Base-by-base conservation (phyloP, 2,888 invertebrate genomes). In the Pseudolycoriella hygida region DNA sequence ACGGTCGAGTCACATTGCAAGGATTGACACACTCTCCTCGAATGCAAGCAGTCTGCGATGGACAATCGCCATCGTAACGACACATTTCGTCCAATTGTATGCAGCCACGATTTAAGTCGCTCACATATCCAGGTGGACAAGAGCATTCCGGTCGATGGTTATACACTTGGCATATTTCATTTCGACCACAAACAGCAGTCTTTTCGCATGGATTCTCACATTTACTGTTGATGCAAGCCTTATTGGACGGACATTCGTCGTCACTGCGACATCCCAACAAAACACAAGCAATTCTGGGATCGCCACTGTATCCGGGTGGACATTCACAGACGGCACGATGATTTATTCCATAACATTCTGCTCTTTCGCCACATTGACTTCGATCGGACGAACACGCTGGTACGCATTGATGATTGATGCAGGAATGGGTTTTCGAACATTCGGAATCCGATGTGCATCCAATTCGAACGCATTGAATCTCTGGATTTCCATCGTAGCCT, bases 281-380 rank as follows among this genome's bases (percentile, higher is more conserved):
- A 12, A 74, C 72, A 57, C 92, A 92, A 6, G 78, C 72, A 12
- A 80, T 67, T 47, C 77, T 74, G 3, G 90, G 85, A 60, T 90
- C 84, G 37, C 90, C 90, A 34, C 75, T 75, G 49, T 77, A 79
- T 20, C 87, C 88, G 34, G 83, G 76, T 44, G 76, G 75, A 63
- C 90, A 92, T 53, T 83, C 80, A 57, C 92, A 92, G 1, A 85
- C 72, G 1, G 86, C 80, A 40, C 80, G 74, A 60, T 92, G 89
- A 54, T 82, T 77, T 38, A 77, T 67, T 12, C 83, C 86, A 49
- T 81, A 76, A 57, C 92, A 92, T 53, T 79, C 74, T 1, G 90
- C 86, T 44, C 76, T 74, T 42, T 72, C 69, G 44, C 86, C 89
- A 56, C 90, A 92, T 10, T 76, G 62, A 45, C 76, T 70, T 41